Percentiles rank a stretch among this genome's conserved stretches.
These are phyloP conservation scores for Phoenicopterus ruber DNA, from an alignment of 2,113 vertebrate genomes.

Conservation along the genomic window DNA sequence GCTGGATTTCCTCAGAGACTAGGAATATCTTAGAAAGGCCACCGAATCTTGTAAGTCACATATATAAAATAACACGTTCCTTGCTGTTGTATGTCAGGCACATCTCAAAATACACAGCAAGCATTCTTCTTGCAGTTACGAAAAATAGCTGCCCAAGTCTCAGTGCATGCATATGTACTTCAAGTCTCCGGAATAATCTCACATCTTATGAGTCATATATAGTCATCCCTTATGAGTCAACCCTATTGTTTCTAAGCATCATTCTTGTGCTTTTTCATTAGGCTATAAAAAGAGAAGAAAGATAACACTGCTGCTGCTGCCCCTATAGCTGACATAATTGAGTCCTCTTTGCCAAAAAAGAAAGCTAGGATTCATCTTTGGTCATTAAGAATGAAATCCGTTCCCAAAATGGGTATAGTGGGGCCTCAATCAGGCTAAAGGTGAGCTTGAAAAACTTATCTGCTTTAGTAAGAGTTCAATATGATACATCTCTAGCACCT, in stretches of 20 bases:
- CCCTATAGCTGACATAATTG: neutral
- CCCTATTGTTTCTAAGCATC: neutral
- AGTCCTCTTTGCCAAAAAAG: neutral
- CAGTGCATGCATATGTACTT: neutral
- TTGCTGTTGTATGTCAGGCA: neutral
- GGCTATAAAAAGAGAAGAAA: slow-evolving; percentile 19
- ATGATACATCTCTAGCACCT: neutral
- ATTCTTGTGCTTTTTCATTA: neutral
- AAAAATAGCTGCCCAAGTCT: neutral
- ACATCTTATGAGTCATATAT: neutral
- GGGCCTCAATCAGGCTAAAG: neutral
- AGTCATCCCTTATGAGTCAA: slow-evolving; percentile 27
- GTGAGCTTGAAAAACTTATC: neutral
- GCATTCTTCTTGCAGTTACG: neutral
- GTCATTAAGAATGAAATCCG: neutral
- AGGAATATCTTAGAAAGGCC: neutral
- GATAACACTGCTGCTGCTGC: neutral
- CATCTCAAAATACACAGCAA: neutral
- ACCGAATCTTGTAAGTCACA: neutral
- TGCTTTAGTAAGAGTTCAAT: neutral
- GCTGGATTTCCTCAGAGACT: neutral
- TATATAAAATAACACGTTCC: neutral
- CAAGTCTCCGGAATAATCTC: neutral
- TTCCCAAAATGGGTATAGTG: neutral
- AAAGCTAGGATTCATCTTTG: neutral